Percentiles rank a stretch among this genome's conserved stretches.
Evolutionary conservation across 2,888 invertebrate genomes (phyloP).

Genomic region (Chloroclysta siterata): DNA sequence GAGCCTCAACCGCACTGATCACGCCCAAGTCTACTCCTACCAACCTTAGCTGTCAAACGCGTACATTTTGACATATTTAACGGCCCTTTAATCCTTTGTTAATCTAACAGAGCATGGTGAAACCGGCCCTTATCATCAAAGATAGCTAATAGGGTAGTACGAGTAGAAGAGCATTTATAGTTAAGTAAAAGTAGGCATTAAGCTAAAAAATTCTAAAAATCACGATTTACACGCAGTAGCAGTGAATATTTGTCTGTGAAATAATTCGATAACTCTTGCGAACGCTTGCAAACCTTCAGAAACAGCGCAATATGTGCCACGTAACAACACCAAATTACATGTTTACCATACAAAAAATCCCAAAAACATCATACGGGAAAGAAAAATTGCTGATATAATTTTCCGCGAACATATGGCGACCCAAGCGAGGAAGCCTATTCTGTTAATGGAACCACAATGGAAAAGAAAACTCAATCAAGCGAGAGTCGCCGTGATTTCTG

Average conservation of each 20-base stretch:
- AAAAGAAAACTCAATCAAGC: constrained; percentile 83
- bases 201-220: background rate
- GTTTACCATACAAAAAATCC: constrained; percentile 35
- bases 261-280: background rate
- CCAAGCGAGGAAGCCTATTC: constrained; percentile 70
- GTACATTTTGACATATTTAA: too few species aligned
- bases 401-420: constrained; percentile 74
- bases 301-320: constrained; percentile 20
- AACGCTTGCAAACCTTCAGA: background rate
- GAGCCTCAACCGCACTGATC: too few species aligned
- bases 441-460: constrained; percentile 81
- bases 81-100: too few species aligned
- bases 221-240: background rate
- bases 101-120: too few species aligned
- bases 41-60: too few species aligned
- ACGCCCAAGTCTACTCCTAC: too few species aligned
- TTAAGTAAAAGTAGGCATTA: background rate
- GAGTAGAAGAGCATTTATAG: too few species aligned
- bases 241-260: background rate
- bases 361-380: constrained; percentile 44
- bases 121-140: too few species aligned
- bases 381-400: constrained; percentile 78
- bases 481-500: constrained; percentile 80
- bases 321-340: constrained; percentile 30
- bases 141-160: too few species aligned